Base-by-base conservation (phyloP, 2,888 invertebrate genomes). In the Blastobasis adustella region DNA sequence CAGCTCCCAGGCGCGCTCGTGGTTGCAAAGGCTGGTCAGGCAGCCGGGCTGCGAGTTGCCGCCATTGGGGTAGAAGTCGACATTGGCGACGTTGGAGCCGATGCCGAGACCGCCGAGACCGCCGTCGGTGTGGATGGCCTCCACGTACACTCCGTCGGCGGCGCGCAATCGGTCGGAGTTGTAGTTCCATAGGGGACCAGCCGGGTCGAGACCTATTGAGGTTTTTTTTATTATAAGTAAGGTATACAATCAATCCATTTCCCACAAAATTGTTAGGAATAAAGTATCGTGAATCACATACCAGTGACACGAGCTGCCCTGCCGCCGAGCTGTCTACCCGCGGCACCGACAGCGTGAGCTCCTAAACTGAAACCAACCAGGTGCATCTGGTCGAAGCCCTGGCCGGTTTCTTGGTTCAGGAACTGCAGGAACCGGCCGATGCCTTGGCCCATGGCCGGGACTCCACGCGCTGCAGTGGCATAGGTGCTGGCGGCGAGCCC, bases 21-120 rank as follows among this genome's bases (percentile, higher is more conserved):
- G 77, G 42, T 68, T 60, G 57, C 76, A 77, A 1, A 63, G 6
- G n/a, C 4, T 10, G 44, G 59, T 57, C 0, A 56, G 0, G 45
- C 73, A 74, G 5, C 69, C 71, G 6, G 72, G 70, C 39, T 71
- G 69, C 5, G 57, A 56, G n/a, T 47, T 59, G 8, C 90, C 90
- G 47, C 81, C 77, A 60, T 90, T 90, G 6, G 89, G 89, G 79
- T 85, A 90, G 66, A 90, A 90, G 65, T 90, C 90, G 1, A 69
- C 87, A 54, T 89, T 75, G 0, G 82, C 90, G 9, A 90, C 69
- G 1, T 76, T 63, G 5, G 71, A 67, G 0, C 83, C 82, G 10
- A 73, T 89, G 69, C 54, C 90, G 70, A 63, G 84, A 69, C 60
- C 88, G 36, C 7, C n/a, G 83, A n/a, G 77, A 71, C 44, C 69